A percentile compares a stretch with the other conserved stretches of the same genome.
Conservation (phyloP, 2,113 vertebrate species). For the Stictonetta naevosa region DNA sequence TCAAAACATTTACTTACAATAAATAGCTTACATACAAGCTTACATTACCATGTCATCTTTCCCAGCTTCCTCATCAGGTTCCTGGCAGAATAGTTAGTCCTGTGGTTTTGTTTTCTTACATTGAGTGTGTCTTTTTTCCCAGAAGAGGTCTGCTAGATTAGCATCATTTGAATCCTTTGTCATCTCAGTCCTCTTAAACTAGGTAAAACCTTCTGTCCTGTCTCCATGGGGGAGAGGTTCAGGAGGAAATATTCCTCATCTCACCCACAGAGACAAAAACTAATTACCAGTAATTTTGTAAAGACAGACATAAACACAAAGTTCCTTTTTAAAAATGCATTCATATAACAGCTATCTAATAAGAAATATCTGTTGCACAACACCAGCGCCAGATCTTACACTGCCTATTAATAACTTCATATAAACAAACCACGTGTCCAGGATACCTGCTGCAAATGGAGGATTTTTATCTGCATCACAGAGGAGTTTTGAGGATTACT, state of each 20-base stretch:
- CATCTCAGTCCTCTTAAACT: not conserved
- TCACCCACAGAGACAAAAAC: not conserved
- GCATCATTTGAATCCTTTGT: not conserved
- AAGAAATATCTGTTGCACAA: not conserved
- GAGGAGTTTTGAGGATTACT: not conserved
- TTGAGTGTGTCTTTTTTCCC: not conserved
- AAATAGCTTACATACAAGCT: not conserved
- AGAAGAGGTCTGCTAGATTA: not conserved
- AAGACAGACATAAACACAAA: not conserved
- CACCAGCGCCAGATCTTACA: not conserved
- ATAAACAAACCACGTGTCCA: not conserved
- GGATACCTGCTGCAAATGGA: not conserved
- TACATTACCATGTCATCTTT: not conserved
- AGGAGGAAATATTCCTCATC: not conserved
- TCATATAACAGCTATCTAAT: not conserved
- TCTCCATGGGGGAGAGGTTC: not conserved
- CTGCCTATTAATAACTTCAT: not conserved
- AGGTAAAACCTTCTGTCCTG: not conserved
- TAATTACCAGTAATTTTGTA: not conserved
- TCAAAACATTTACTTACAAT: not conserved
- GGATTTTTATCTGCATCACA: not conserved
- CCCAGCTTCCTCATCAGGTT: not conserved
- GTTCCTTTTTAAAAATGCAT: not conserved
- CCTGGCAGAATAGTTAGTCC: not conserved
- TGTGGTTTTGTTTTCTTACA: not conserved